A percentile compares a stretch with the other conserved stretches of the same genome.
These are phyloP conservation scores for Drosophila ezoana DNA, from an alignment of 2,888 invertebrate species.

Conservation along the genomic window DNA sequence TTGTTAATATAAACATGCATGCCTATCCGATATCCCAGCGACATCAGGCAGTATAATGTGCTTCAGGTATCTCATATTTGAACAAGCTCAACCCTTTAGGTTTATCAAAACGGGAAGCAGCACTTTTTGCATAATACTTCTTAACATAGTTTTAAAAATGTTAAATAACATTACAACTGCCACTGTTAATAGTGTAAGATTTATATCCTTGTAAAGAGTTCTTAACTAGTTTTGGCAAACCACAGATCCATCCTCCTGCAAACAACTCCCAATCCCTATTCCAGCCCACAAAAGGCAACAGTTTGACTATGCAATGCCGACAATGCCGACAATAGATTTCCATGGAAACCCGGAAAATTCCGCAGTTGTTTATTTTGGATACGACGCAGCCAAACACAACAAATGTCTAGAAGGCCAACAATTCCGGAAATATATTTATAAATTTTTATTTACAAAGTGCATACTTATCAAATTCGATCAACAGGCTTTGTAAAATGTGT, in stretches of 20 bases:
- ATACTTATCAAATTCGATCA: conserved; percentile 1
- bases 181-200: not conserved
- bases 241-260: conserved; percentile 5
- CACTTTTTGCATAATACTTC: too few relatives aligned
- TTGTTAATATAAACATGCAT: too few relatives aligned
- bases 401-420: conserved; percentile 37
- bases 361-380: conserved; percentile 77
- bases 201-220: not conserved
- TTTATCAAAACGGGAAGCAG: too few relatives aligned
- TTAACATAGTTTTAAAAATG: not conserved
- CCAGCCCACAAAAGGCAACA: conserved; percentile 64
- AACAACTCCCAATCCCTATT: conserved; percentile 28
- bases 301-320: conserved; percentile 67
- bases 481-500: conserved; percentile 57
- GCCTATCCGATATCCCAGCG: too few relatives aligned
- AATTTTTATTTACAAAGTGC: conserved; percentile 1
- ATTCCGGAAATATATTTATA: conserved; percentile 17
- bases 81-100: too few relatives aligned
- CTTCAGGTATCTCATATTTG: too few relatives aligned
- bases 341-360: conserved; percentile 76
- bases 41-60: too few relatives aligned
- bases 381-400: conserved; percentile 50
- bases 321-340: conserved; percentile 65
- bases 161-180: not conserved
- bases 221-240: not conserved